Base-by-base conservation (phyloP, 2,888 invertebrate species). In the Tenthredo amoena region DNA sequence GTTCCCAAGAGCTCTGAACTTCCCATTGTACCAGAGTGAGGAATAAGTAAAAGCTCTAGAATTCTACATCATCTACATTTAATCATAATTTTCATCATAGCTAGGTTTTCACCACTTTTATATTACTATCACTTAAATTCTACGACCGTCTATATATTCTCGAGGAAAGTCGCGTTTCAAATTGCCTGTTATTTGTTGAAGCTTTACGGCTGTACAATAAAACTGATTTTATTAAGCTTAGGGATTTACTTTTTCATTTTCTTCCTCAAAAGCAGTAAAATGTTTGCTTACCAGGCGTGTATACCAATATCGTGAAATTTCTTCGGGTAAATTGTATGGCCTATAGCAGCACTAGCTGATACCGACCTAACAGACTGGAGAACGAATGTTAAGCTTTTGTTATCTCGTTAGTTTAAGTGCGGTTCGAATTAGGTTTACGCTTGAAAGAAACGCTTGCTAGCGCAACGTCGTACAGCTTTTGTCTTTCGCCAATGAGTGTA, bases 331-430 rank as follows among this genome's bases (percentile, higher is more conserved):
- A 83, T 68, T 71, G 68, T 40, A 83, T 83, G 18, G 34, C 21
- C 71, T 71, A 74, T 12, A n/a, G 65, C 40, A 21, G 77, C 40
- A 72, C 58, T 4, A 62, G 47, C 68, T 81, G 85, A 77, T 79
- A 68, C 79, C 62, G 15, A 50, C 21, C 72, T 50, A 47, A 21
- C 68, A 82, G 79, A 55, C 71, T 37, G 72, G 34, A 55, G 68
- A 83, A 68, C 71, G 43, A 65, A 68, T 68, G 71, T 31, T 83
- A 83, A 83, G 83, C 83, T 83, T 68, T 47, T 68, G 83, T 71
- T 83, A 83, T 83, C 83, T 83, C 68, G 68, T 83, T 83, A 83
- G 47, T 47, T 68, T 71, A 83, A 83, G 83, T 83, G 83, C 47
- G 68, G 40, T 71, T 81, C 81, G 81, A 81, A 81, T 81, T 62